Base-by-base conservation (phyloP, 2,888 invertebrate genomes). In the Polydrusus tereticollis region DNA sequence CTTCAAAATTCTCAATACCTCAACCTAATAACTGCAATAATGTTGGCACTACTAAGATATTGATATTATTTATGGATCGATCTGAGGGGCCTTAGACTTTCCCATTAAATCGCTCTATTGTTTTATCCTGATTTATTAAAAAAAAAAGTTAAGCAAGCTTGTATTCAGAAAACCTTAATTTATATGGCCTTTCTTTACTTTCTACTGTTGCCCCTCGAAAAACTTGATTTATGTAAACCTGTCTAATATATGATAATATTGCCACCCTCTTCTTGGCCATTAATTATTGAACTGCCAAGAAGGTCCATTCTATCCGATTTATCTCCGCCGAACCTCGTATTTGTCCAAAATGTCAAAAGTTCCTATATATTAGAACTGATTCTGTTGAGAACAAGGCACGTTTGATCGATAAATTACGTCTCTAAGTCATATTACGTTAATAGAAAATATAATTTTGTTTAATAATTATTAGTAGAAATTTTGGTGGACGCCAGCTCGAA, bases 291-390 rank as follows among this genome's bases (percentile, higher is more conserved):
- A 58, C 36, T 58, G 58, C 18, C 58, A 41, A 18, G 58, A 36
- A 36, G 58, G 58, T 58, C 41, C 41, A 58, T 58, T 58, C 29
- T 41, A 36, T 36, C 20, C 58, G 58, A 58, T 58, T 38, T 58
- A 36, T 58, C 41, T 58, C n/a, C 41, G 41, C 29, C 58, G 18
- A 38, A 38, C 41, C 21, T 20, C 21, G 36, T 58, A 58, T 58
- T 58, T 58, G 58, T 58, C 58, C 14, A 33, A 58, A 58, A 21
- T 58, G 58, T 58, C 58, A 58, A 58, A 58, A 58, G 36, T 58
- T 21, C 10, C n/a, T 58, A 58, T 58, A 58, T 21, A 58, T 58
- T 38, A 58, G 12, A 41, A 20, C 21, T 20, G 20, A 41, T 58
- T 36, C 58, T 21, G 8, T 47, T 47, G 12, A n/a, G 41, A 21